Conservation (phyloP, 2,797 vertebrate species). For the Pseudochromis fuscus region DNA sequence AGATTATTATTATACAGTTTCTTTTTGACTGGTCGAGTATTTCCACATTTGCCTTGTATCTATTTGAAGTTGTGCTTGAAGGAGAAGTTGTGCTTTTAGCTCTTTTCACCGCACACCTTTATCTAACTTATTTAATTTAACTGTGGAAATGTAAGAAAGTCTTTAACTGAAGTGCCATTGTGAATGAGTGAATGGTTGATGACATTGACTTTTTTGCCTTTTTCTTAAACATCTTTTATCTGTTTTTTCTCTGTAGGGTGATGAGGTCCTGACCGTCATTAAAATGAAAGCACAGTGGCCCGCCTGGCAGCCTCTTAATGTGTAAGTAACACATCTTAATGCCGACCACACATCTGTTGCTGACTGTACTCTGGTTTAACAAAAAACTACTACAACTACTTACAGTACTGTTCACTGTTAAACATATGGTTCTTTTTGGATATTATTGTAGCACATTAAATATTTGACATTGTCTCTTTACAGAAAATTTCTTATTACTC, state of each 20-base stretch:
- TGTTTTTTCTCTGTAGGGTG: constrained; percentile 86
- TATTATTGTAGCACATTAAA: background rate
- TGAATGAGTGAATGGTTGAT: constrained; percentile 17
- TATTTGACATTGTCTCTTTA: too few species aligned
- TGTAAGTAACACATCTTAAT: constrained; percentile 88
- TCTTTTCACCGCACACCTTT: constrained; percentile 9
- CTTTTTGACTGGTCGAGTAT: background rate
- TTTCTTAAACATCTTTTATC: too few species aligned
- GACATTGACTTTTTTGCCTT: constrained; percentile 48
- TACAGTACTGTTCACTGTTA: too few species aligned
- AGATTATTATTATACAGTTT: background rate
- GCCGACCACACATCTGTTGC: background rate
- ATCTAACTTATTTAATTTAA: background rate
- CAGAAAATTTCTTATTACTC: too few species aligned
- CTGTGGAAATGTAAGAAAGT: background rate
- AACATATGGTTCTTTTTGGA: too few species aligned
- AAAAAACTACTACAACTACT: background rate
- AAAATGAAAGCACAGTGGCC: constrained; percentile 99
- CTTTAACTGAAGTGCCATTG: background rate
- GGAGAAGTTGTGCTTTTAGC: background rate
- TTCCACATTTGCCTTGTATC: too few species aligned
- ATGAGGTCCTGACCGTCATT: constrained; percentile 98
- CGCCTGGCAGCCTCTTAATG: constrained; percentile 96
- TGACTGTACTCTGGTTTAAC: background rate
- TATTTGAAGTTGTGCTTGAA: too few species aligned